Conservation (phyloP, 1,140 invertebrate genomes). For the Hyposmocoma kahamanoa region DNA sequence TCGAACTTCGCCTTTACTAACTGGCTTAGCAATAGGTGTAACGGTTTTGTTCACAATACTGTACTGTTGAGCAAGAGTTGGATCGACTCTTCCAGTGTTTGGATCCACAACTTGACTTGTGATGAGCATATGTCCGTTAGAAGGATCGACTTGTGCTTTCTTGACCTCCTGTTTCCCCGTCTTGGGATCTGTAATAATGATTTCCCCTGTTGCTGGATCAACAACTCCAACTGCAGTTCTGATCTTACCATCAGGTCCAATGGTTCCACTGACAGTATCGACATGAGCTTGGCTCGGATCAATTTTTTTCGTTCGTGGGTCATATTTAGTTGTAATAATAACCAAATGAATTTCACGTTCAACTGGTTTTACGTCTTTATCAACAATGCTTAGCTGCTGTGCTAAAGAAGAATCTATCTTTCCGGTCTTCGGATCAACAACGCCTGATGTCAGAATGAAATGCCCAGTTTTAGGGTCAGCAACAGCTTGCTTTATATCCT, state of each 20-base stretch:
- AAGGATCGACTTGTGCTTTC: conserved; percentile 73
- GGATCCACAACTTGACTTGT: conserved; percentile 76
- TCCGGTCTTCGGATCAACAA: conserved; percentile 74
- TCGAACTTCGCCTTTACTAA: conserved; percentile 68
- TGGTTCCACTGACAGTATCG: conserved; percentile 73
- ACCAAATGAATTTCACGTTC: conserved; percentile 67
- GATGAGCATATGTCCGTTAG: conserved; percentile 75
- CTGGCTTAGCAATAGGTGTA: conserved; percentile 63
- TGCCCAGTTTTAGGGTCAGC: conserved; percentile 72
- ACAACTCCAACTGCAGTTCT: conserved; percentile 73
- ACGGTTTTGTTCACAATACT: conserved; percentile 73
- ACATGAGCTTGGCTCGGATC: conserved; percentile 74
- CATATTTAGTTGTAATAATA: conserved; percentile 74
- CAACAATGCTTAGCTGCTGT: conserved; percentile 72
- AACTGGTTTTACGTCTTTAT: conserved; percentile 63
- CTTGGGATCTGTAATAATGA: conserved; percentile 70
- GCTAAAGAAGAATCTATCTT: conserved; percentile 72
- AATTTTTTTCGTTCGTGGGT: conserved; percentile 74
- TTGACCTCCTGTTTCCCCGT: conserved; percentile 71
- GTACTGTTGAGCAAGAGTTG: conserved; percentile 74
- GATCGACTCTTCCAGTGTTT: conserved; percentile 77
- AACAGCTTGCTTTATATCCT: conserved; percentile 69
- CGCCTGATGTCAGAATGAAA: conserved; percentile 64
- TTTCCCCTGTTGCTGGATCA: conserved; percentile 73
- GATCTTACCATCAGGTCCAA: conserved; percentile 70